phyloP scores from a whole-genome alignment of 2,888 invertebrate species.

The Salticus scenicus region DNA sequence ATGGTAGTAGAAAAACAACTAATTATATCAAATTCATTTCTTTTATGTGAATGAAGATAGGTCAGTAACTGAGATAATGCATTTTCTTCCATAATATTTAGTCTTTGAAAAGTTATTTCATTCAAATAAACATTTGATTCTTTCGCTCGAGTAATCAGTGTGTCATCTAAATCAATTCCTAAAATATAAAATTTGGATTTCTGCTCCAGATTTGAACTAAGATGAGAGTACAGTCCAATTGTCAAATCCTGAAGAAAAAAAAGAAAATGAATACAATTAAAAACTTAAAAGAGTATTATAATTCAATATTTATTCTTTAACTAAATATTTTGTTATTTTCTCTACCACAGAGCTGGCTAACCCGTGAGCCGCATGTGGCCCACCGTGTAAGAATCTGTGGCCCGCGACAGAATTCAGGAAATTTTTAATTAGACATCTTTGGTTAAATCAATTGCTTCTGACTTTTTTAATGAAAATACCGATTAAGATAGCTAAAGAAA shows the following conservation, averaged over 20 bases:
- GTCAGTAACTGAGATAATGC: constrained; percentile 11
- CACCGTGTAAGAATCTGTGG: no score
- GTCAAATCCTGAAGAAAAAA: constrained; percentile 73
- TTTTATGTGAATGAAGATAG: constrained; percentile 31
- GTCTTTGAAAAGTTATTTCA: constrained; percentile 79
- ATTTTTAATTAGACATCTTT: no score
- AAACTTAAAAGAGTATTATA: background rate
- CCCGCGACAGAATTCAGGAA: no score
- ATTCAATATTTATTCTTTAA: background rate
- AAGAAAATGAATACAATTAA: background rate
- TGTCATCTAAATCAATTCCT: constrained; percentile 85
- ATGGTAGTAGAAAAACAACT: constrained; percentile 90
- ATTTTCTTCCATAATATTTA: constrained; percentile 79
- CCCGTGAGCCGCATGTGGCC: no score
- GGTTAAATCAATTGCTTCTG: no score
- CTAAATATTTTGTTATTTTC: no score
- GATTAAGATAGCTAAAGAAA: no score
- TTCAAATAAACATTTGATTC: constrained; percentile 77
- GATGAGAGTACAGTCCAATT: constrained; percentile 46
- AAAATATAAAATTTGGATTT: constrained; percentile 77
- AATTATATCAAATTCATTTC: constrained; percentile 74
- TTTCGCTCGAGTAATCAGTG: constrained; percentile 82
- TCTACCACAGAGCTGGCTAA: background rate
- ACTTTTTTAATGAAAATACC: no score
- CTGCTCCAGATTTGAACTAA: constrained; percentile 6